Conservation (phyloP, 2,888 invertebrate genomes). For the Sthenelais limicola region DNA sequence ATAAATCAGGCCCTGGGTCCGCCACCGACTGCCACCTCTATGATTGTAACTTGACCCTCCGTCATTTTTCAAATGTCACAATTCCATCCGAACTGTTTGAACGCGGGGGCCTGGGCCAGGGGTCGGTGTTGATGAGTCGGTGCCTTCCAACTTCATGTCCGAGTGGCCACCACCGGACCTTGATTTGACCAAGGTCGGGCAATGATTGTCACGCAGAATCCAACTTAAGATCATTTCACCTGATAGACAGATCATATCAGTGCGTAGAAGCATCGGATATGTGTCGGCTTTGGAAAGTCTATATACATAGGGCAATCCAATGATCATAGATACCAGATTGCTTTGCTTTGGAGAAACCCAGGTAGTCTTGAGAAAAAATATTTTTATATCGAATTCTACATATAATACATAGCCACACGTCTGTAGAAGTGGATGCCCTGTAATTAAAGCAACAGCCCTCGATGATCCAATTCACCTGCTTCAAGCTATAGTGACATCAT, state of each 20-base stretch:
- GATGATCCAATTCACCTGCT: no score
- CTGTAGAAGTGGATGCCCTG: no score
- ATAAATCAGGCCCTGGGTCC: slow-evolving; percentile 34
- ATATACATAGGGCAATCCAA: no score
- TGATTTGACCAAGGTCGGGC: slow-evolving; percentile 27
- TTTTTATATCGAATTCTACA: no score
- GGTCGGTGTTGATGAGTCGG: slow-evolving; percentile 18
- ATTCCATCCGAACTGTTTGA: slow-evolving; percentile 35
- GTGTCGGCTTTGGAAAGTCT: no score
- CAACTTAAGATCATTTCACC: slow-evolving; percentile 38
- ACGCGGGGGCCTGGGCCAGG: background rate
- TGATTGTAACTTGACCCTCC: slow-evolving; percentile 38
- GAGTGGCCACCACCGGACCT: slow-evolving; percentile 13
- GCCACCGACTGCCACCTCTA: slow-evolving; percentile 29
- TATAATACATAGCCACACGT: no score
- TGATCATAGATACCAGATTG: no score
- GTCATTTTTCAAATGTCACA: slow-evolving; percentile 40
- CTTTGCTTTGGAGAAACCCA: no score
- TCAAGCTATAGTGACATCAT: no score
- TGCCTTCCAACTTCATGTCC: background rate
- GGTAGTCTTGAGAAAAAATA: no score
- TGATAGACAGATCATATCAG: slow-evolving; percentile 35
- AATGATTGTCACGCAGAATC: slow-evolving; percentile 32
- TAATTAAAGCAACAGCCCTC: no score
- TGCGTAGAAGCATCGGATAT: no score